phyloP scores from a whole-genome alignment of 2,888 invertebrate genomes.

The Laothoe populi region DNA sequence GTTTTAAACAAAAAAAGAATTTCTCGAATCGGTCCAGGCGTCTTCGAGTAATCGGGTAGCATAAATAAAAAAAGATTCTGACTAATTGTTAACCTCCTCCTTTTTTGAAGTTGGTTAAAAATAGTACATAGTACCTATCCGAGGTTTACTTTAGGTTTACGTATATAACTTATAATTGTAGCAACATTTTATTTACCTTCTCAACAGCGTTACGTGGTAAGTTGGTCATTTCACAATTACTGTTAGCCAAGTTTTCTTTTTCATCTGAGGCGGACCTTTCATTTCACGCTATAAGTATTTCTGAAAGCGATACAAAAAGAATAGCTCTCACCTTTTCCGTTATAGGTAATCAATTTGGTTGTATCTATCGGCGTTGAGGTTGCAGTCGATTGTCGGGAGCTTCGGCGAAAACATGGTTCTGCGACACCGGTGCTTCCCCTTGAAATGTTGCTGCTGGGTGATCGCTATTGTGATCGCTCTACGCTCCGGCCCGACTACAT shows the following conservation, averaged over 20 bases:
- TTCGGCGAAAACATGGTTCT: constrained; percentile 62
- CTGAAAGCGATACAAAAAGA: constrained; percentile 55
- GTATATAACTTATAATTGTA: neutral
- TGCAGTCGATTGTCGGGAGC: constrained; percentile 57
- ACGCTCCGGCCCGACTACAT: constrained; percentile 43
- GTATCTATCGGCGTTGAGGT: constrained; percentile 41
- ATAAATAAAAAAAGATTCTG: no score
- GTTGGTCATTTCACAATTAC: constrained; percentile 36
- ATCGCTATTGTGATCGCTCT: constrained; percentile 56
- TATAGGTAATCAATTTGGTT: constrained; percentile 62
- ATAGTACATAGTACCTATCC: no score
- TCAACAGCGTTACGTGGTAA: constrained; percentile 4
- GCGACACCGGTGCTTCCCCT: constrained; percentile 53
- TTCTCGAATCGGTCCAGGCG: no score
- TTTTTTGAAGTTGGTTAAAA: no score
- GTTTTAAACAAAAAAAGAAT: no score
- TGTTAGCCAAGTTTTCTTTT: constrained; percentile 50
- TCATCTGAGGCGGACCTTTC: constrained; percentile 58
- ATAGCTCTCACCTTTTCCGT: constrained; percentile 59
- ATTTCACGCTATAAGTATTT: constrained; percentile 69
- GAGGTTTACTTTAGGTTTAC: no score
- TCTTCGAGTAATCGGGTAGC: no score
- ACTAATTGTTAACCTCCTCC: no score
- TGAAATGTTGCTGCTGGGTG: constrained; percentile 59
- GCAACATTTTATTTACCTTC: neutral